Evolutionary conservation across 1,140 invertebrate genomes (phyloP), one percentile per base, ranked within the genome.

Genomic region (Scaptomyza pallida): DNA sequence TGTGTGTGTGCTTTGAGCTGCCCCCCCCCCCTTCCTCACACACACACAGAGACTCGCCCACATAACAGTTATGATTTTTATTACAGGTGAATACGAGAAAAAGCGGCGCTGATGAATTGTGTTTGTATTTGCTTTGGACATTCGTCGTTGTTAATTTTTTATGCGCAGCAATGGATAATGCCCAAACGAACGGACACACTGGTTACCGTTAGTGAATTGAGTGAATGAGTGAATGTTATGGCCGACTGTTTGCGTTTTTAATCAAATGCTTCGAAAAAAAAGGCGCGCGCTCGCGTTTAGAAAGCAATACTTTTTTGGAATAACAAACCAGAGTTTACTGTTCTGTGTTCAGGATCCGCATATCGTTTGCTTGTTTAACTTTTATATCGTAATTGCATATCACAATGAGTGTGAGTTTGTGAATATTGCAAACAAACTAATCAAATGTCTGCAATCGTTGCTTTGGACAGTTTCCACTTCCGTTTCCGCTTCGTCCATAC

Each of bases 381-480:
- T 86, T 80, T 86, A 81, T 86, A 86, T 86, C 81, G 81, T 86
- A 86, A 86, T 86, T 86, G 81, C 82, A 86, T 86, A 86, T 86
- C 81, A 55, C 45, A 5, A 17, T 48, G 50, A 40, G 45, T 48
- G 45, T n/a, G 13, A 43, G 21, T 52, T 16, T n/a, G 21, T 12
- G 21, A 37, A 54, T 40, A 13, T 33, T 56, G 52, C 37, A 82
- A 83, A 75, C 67, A 83, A 88, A 88, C 82, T 88, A 88, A 88
- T 88, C 82, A 82, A 88, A 82, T 70, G 82, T 88, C 82, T 88
- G 82, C 78, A 72, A 75, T 73, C 80, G 62, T 70, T 57, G 37
- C 40, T 52, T 30, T 57, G 37, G 30, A 50, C 56, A 69, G 48
- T 68, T 50, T 47, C 62, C 57, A 75, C 70, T 86, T 86, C 82